Base-by-base conservation (phyloP, 2,113 vertebrate genomes). In the Pseudonaja textilis region DNA sequence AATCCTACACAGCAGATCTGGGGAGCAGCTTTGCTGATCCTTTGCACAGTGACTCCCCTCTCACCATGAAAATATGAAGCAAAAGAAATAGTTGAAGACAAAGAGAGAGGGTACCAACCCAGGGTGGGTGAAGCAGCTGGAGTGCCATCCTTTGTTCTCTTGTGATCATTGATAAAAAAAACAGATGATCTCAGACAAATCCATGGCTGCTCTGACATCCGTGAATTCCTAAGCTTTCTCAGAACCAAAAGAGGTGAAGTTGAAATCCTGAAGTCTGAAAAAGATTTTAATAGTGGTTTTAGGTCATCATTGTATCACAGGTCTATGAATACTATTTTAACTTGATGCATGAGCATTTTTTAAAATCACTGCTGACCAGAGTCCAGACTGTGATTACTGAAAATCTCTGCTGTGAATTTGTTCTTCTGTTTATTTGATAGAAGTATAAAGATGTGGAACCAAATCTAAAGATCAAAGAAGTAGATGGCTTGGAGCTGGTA, bases 401-500 rank as follows among this genome's bases (percentile, higher is more conserved):
- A 25, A 52, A 6, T 69, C 26, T 90, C 87, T 90, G 20, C 39
- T 18, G 20, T 57, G 86, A 14, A 8, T 9, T 57, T 7, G 29
- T 91, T 94, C 92, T 91, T 88, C 93, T 45, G 29, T 90, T 87
- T 45, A 50, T 93, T 54, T 59, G 1, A 26, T 93, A 99, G 99
- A 99, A 99, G 95, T 99, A 98, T 97, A 99, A 99, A 94, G 99
- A 99, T 2, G 96, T 98, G 47, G 98, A 99, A 95, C 95, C 98
- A 3, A 97, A 97, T 34, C 97, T 99, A 96, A 98, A 97, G 95
- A 98, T 99, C 55, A 96, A 98, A 95, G 99, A 99, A 94, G 98
- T 99, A 95, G 97, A 99, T 0, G 99, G 99, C n/a, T 94, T 98
- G 93, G 98, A 98, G 93, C 97, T 99, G 94, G 99, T 99, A 93